Percentiles rank a stretch among this genome's conserved stretches.
phyloP scores from a whole-genome alignment of 1,140 invertebrate species.

The Penaeus chinensis region DNA sequence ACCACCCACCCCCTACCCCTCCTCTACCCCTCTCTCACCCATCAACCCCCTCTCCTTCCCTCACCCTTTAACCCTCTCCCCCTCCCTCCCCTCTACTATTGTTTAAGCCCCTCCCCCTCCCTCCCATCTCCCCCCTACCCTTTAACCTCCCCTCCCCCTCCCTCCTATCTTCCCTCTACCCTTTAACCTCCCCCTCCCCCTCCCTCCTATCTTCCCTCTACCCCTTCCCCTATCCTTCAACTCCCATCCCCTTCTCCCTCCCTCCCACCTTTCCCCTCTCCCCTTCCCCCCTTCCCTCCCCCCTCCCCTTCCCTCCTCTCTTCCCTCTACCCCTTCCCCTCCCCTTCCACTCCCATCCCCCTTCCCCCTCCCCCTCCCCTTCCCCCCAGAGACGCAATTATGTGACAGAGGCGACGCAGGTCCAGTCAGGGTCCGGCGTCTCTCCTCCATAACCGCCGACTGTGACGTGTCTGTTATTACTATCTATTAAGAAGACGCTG shows the following conservation, averaged over 20 bases:
- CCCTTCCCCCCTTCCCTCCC: neutral
- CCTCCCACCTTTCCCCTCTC: neutral
- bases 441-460: constrained; percentile 26
- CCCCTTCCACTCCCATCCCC: neutral
- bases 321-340: neutral
- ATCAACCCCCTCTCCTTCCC: neutral
- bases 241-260: neutral
- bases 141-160: neutral
- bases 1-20: neutral
- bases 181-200: neutral
- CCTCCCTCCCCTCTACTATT: neutral
- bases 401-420: constrained; percentile 32
- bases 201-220: neutral
- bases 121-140: no score
- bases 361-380: neutral
- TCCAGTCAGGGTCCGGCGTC: constrained; percentile 2
- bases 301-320: neutral
- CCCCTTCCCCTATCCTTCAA: neutral
- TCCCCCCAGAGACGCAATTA: constrained; percentile 9
- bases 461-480: constrained; percentile 33
- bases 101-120: neutral
- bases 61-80: neutral
- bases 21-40: neutral
- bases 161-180: no score
- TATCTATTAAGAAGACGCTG: constrained; percentile 39